Evolutionary conservation across 2,113 vertebrate genomes (phyloP).

Genomic region (Cervus canadensis): DNA sequence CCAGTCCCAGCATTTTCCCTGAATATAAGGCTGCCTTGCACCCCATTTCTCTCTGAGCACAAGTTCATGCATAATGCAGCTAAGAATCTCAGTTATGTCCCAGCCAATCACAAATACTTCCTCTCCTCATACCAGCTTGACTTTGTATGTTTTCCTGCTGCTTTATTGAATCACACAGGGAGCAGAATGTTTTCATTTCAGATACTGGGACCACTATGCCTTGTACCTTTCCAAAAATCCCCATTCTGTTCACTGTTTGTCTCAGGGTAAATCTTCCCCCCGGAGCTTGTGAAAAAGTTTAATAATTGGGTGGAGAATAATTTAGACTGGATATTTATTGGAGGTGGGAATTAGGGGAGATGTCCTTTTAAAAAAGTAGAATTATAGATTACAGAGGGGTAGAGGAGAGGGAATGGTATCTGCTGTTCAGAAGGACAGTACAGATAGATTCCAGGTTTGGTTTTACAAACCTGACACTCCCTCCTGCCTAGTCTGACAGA

Average conservation of each 20-base stretch:
- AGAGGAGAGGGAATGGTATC: neutral
- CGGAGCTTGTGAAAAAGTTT: slow-evolving; percentile 47
- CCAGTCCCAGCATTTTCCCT: neutral
- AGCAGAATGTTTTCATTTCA: slow-evolving; percentile 45
- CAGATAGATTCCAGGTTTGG: slow-evolving; percentile 34
- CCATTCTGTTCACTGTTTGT: slow-evolving; percentile 49
- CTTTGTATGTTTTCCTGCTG: neutral
- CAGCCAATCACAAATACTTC: neutral
- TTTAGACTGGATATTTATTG: slow-evolving; percentile 67
- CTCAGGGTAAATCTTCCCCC: slow-evolving; percentile 70
- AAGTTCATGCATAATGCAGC: neutral
- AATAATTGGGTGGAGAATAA: slow-evolving; percentile 51
- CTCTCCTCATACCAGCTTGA: neutral
- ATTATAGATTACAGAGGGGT: neutral
- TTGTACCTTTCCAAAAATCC: slow-evolving; percentile 37
- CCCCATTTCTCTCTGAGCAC: neutral
- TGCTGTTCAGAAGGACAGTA: neutral
- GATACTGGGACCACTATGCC: slow-evolving; percentile 43
- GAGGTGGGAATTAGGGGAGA: slow-evolving; percentile 34
- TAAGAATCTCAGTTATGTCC: neutral
- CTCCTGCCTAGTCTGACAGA: slow-evolving; percentile 26
- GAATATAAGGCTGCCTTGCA: slow-evolving; percentile 1
- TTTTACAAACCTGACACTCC: slow-evolving; percentile 64
- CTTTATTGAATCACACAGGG: neutral
- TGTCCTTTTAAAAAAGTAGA: slow-evolving; percentile 32